Conservation (phyloP, 2,888 invertebrate genomes). For the Chironomus tentans region DNA sequence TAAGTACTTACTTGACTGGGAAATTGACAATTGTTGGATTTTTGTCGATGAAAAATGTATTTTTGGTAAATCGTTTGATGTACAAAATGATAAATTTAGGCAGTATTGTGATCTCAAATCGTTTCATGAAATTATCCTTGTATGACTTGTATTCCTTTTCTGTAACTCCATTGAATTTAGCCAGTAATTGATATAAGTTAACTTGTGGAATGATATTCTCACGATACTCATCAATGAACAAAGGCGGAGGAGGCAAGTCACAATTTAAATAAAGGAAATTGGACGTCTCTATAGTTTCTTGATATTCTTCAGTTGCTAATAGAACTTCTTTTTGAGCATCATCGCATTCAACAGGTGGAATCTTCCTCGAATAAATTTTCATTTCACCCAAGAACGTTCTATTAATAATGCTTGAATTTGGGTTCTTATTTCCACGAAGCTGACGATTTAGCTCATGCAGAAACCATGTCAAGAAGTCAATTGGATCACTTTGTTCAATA, state of each 20-base stretch:
- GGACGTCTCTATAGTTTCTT: slow-evolving; percentile 76
- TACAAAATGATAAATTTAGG: slow-evolving; percentile 94
- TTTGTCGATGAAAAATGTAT: slow-evolving; percentile 97
- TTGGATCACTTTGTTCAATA: slow-evolving; percentile 96
- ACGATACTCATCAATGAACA: slow-evolving; percentile 93
- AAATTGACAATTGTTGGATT: slow-evolving; percentile 99
- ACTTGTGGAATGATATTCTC: slow-evolving; percentile 99
- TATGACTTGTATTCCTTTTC: slow-evolving; percentile 99
- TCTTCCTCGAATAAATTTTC: slow-evolving; percentile 83
- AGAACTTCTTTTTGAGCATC: slow-evolving; percentile 77
- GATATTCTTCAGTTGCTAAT: slow-evolving; percentile 73
- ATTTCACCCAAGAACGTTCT: slow-evolving; percentile 89
- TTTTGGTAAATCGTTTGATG: slow-evolving; percentile 96
- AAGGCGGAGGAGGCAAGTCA: slow-evolving; percentile 92
- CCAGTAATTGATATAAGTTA: slow-evolving; percentile 84
- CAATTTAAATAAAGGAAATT: slow-evolving; percentile 96
- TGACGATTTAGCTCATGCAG: slow-evolving; percentile 92
- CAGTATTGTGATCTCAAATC: slow-evolving; percentile 88
- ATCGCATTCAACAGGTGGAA: slow-evolving; percentile 85
- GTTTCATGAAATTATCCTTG: slow-evolving; percentile 95
- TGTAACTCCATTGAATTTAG: slow-evolving; percentile 90
- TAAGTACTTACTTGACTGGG: slow-evolving; percentile 81
- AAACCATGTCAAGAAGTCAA: slow-evolving; percentile 97
- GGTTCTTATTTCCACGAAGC: slow-evolving; percentile 82
- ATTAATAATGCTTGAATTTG: slow-evolving; percentile 84